phyloP scores from a whole-genome alignment of 2,113 vertebrate genomes.

The Tyrannus savana region DNA sequence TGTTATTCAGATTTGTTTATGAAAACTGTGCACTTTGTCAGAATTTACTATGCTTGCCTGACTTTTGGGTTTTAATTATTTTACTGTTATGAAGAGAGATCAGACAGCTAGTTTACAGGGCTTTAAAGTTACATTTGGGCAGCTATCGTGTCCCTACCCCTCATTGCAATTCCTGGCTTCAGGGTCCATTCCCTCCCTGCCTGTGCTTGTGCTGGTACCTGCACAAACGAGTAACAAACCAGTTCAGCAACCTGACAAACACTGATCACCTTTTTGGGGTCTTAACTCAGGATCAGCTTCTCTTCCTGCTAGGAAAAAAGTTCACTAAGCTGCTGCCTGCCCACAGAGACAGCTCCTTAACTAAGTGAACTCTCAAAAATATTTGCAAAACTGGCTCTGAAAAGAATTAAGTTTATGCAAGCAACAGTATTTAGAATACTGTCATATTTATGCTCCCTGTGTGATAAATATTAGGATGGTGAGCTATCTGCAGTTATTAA shows the following conservation, averaged over 20 bases:
- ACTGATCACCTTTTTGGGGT: neutral
- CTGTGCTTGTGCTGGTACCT: neutral
- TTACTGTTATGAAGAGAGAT: fast-evolving
- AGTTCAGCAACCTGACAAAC: neutral
- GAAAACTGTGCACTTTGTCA: neutral
- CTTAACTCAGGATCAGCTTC: neutral
- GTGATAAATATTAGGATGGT: neutral
- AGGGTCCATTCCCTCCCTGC: neutral
- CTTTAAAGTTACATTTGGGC: neutral
- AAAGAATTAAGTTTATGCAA: neutral
- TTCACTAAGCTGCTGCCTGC: neutral
- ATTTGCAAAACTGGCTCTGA: neutral
- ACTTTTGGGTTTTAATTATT: neutral
- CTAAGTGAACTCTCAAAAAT: neutral
- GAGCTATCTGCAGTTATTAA: neutral
- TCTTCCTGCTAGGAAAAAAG: neutral
- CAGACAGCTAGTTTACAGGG: fast-evolving
- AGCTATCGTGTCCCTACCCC: neutral
- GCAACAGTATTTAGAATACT: neutral
- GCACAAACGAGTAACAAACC: neutral
- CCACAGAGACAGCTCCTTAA: neutral
- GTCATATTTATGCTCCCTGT: neutral
- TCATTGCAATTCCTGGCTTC: neutral
- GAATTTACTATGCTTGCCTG: neutral
- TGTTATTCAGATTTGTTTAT: neutral